phyloP scores from a whole-genome alignment of 23 tunicate species.

The Corella eumyota region DNA sequence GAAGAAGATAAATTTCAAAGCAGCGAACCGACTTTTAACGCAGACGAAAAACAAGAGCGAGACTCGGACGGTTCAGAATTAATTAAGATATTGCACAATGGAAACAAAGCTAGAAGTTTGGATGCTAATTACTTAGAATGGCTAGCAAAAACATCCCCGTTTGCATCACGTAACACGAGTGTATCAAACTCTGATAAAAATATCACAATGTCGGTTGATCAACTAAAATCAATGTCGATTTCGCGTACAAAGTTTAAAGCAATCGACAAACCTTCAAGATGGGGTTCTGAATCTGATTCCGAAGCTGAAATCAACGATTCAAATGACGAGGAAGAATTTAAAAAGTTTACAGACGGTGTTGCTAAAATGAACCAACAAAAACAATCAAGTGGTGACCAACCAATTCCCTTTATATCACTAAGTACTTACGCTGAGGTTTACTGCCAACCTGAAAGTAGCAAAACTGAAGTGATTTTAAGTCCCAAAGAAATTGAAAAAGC shows the following conservation, averaged over 20 bases:
- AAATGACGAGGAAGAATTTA: too few species aligned
- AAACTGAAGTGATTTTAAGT: too few species aligned
- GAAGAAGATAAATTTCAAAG: background rate
- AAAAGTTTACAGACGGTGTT: too few species aligned
- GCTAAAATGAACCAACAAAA: too few species aligned
- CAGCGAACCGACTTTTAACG: background rate
- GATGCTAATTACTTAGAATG: conserved; percentile 32
- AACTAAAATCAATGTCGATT: background rate
- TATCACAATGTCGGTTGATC: background rate
- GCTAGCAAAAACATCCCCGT: conserved; percentile 39
- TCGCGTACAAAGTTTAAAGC: background rate
- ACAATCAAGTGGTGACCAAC: too few species aligned
- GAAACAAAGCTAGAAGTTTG: background rate
- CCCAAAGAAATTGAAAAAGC: too few species aligned
- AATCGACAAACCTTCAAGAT: background rate
- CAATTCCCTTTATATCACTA: too few species aligned
- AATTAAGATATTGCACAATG: conserved; percentile 11
- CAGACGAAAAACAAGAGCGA: background rate
- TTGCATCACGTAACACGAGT: conserved; percentile 17
- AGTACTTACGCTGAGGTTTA: too few species aligned
- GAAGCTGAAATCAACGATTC: too few species aligned
- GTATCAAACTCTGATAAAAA: background rate
- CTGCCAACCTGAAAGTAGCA: too few species aligned
- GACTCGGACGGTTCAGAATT: conserved; percentile 15
- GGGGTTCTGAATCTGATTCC: too few species aligned